phyloP scores from a whole-genome alignment of 1,140 invertebrate genomes.

The Teleopsis dalmanni region DNA sequence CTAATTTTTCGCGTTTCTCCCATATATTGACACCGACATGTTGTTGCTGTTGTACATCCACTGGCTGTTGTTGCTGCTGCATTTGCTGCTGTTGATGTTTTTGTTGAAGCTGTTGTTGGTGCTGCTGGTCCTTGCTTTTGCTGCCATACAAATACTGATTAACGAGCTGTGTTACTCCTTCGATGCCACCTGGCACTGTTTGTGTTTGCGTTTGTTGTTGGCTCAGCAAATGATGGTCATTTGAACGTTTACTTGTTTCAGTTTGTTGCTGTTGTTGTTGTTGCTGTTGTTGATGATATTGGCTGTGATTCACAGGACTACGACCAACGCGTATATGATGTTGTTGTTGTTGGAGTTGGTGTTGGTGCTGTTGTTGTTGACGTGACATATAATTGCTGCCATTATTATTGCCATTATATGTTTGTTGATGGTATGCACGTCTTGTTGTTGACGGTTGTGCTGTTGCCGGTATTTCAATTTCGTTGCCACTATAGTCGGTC shows the following conservation, averaged over 20 bases:
- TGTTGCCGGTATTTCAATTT: conserved; percentile 13
- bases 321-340: conserved; percentile 30
- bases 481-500: not conserved
- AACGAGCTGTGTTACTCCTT: conserved; percentile 31
- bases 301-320: conserved; percentile 25
- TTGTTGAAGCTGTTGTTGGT: conserved; percentile 15
- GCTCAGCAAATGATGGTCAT: no score
- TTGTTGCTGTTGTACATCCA: conserved; percentile 6
- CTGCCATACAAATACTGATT: conserved; percentile 38
- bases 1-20: conserved; percentile 11
- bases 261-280: conserved; percentile 6
- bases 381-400: conserved; percentile 19
- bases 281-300: not conserved
- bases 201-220: conserved; percentile 15
- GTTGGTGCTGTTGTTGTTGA: conserved; percentile 11
- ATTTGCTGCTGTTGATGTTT: conserved; percentile 23
- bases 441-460: conserved; percentile 15
- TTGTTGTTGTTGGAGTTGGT: conserved; percentile 4
- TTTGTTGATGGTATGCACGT: conserved; percentile 29
- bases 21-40: conserved; percentile 1
- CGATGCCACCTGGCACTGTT: conserved; percentile 25
- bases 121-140: conserved; percentile 27
- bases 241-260: no score
- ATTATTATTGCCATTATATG: conserved; percentile 10
- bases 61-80: conserved; percentile 22